Percentiles rank a stretch among this genome's conserved stretches.
Evolutionary conservation across 2,797 vertebrate species (phyloP).

Genomic region (Danio albolineatus): DNA sequence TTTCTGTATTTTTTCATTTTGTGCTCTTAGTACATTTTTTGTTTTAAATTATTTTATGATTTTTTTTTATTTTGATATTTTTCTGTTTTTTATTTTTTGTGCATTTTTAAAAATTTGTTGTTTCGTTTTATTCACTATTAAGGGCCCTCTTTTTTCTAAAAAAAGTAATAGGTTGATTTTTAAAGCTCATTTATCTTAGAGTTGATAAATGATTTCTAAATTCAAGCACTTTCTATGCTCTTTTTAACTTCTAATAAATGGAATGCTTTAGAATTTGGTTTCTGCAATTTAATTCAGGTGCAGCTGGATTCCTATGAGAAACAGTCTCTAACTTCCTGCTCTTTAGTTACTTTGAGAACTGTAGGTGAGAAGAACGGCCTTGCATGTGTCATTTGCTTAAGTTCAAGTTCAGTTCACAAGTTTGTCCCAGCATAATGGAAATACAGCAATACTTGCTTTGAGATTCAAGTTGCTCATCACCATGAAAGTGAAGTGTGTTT

Average conservation of each 20-base stretch:
- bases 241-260: constrained; percentile 6
- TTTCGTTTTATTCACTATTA: not conserved
- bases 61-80: too few species aligned
- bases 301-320: not conserved
- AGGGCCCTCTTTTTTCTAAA: not conserved
- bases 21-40: too few species aligned
- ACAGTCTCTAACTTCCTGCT: not conserved
- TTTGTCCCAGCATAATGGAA: not conserved
- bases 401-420: not conserved
- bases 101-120: too few species aligned
- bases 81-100: not conserved
- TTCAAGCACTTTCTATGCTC: not conserved
- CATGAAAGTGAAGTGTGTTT: constrained; percentile 8
- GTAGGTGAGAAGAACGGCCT: too few species aligned
- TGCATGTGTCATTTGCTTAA: not conserved
- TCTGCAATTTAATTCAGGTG: not conserved
- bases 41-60: too few species aligned
- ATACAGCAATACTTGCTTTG: not conserved
- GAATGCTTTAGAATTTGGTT: not conserved
- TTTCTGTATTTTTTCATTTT: too few species aligned
- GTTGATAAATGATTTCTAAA: not conserved
- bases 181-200: not conserved
- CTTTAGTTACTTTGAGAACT: not conserved
- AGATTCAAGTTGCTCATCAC: not conserved
- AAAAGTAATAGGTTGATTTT: not conserved